These are phyloP conservation scores for Conchocele bisecta DNA, from an alignment of 2,888 invertebrate species.

Conservation along the genomic window DNA sequence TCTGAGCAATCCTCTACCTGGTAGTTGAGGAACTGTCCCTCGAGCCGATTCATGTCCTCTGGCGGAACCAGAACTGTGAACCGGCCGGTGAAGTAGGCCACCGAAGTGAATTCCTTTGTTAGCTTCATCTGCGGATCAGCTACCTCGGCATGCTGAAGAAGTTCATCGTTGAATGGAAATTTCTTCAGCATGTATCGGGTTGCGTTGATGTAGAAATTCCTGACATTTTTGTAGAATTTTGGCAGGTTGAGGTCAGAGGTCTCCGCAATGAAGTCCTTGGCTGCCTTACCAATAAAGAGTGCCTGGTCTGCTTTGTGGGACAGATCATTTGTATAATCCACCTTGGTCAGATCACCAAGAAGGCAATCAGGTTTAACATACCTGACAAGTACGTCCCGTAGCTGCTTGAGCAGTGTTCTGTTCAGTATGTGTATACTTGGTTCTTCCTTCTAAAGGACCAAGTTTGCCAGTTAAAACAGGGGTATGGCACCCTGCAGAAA, in stretches of 20 bases:
- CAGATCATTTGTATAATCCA: background rate
- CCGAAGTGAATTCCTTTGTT: background rate
- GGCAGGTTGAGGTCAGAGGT: background rate
- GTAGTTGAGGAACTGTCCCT: background rate
- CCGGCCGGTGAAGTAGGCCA: background rate
- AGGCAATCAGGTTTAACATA: background rate
- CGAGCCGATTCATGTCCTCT: background rate
- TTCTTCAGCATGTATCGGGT: background rate
- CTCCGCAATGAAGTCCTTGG: background rate
- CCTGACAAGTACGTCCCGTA: background rate
- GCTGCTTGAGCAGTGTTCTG: background rate
- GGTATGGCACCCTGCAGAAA: no score
- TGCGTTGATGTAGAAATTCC: background rate
- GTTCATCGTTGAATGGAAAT: background rate
- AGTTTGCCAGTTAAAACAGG: no score
- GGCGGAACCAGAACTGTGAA: background rate
- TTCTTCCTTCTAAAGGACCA: no score
- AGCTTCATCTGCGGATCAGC: background rate
- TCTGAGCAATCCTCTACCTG: background rate
- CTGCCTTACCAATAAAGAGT: background rate
- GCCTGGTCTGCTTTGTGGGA: background rate
- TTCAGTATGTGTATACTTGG: background rate
- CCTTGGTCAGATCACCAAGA: background rate
- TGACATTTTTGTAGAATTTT: background rate
- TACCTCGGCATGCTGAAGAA: background rate